These are phyloP conservation scores for Spongia lamella DNA, from an alignment of 37 sponge, comb jelly and placozoan genomes.

Conservation along the genomic window DNA sequence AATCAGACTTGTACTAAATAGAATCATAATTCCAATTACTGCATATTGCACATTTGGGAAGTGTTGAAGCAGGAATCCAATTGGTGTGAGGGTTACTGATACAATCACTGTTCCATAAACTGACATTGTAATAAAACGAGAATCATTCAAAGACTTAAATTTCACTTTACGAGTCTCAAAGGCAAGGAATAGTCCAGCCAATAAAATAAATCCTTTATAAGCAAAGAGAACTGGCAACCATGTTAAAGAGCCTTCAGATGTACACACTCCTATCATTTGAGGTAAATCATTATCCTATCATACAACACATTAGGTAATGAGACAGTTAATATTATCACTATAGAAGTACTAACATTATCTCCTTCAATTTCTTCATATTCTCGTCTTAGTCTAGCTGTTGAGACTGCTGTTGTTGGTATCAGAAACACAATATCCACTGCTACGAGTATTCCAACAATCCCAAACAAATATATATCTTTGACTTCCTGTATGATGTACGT, in stretches of 20 bases:
- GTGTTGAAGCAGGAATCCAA: slow-evolving; percentile 24
- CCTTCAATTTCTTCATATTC: no score
- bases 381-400: no score
- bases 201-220: slow-evolving; percentile 38
- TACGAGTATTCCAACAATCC: no score
- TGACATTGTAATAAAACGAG: slow-evolving; percentile 50
- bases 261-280: slow-evolving; percentile 12
- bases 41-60: slow-evolving; percentile 19
- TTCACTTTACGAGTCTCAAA: slow-evolving; percentile 49
- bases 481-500: no score
- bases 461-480: no score
- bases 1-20: slow-evolving; percentile 17
- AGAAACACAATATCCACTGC: no score
- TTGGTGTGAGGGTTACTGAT: slow-evolving; percentile 11
- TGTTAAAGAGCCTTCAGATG: background rate
- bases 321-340: no score
- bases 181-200: slow-evolving; percentile 58
- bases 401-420: no score
- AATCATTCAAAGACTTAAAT: slow-evolving; percentile 59
- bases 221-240: slow-evolving; percentile 45
- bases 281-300: slow-evolving; percentile 30
- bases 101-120: slow-evolving; percentile 14
- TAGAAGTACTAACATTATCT: no score
- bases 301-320: no score
- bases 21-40: slow-evolving; percentile 13